Conservation (phyloP, 2,113 vertebrate genomes). For the Toxotes chatareus region DNA sequence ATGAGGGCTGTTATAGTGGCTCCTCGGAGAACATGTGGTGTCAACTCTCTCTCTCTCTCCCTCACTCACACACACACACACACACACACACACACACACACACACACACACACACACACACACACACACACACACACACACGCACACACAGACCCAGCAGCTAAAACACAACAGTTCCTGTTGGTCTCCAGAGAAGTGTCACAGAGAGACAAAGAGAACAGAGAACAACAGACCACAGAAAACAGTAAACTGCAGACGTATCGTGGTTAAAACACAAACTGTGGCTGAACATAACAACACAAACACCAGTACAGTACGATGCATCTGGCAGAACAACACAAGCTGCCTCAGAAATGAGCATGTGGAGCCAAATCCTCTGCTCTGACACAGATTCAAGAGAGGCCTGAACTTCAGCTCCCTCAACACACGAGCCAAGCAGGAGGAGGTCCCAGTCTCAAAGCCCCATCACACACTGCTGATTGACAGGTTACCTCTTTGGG, state of each 20-base stretch:
- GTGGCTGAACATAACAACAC: neutral
- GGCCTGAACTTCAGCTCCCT: neutral
- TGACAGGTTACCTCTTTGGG: neutral
- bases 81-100: conserved; percentile 5
- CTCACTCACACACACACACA: conserved; percentile 12
- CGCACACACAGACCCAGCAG: neutral
- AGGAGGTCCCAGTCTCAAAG: neutral
- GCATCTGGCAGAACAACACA: neutral
- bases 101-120: conserved; percentile 23
- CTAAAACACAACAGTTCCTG: neutral
- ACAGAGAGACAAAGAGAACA: neutral
- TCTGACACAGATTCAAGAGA: neutral
- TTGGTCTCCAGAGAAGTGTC: conserved; percentile 5
- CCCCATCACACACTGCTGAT: neutral
- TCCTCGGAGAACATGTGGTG: conserved; percentile 19
- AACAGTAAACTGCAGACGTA: conserved; percentile 2
- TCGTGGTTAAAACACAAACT: neutral
- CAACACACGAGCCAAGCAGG: neutral
- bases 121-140: conserved; percentile 22
- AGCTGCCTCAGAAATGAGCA: neutral
- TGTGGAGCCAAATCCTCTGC: neutral
- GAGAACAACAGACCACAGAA: neutral
- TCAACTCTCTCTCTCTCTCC: neutral
- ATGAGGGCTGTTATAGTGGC: conserved; percentile 4
- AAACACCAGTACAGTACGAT: neutral